These are phyloP conservation scores for Nymphicus hollandicus DNA, from an alignment of 2,113 vertebrate species.

Conservation along the genomic window DNA sequence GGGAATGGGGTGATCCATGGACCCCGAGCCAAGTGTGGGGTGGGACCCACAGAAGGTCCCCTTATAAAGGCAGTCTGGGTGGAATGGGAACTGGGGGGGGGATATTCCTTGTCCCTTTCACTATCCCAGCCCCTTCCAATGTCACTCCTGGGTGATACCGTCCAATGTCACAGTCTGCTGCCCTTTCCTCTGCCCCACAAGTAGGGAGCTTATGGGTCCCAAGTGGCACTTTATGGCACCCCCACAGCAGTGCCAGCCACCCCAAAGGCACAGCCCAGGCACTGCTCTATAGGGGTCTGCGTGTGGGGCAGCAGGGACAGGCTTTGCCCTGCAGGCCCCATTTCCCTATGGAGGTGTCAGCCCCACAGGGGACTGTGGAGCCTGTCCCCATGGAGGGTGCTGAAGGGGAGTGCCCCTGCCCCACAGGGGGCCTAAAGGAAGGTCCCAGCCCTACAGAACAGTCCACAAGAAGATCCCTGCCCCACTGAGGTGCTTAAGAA, in stretches of 20 bases:
- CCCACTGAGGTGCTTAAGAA: not conserved
- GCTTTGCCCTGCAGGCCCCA: not conserved
- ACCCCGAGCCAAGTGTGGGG: fast-evolving
- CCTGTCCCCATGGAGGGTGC: not conserved
- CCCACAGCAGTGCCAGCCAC: not conserved
- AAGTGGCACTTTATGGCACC: not conserved
- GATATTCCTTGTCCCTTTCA: not conserved
- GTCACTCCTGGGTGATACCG: not conserved
- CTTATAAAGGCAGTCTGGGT: fast-evolving
- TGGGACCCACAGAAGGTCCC: not conserved
- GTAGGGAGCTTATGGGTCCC: not conserved
- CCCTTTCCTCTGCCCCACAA: not conserved
- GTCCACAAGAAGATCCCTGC: no score
- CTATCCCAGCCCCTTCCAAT: not conserved
- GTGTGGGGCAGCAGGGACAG: not conserved
- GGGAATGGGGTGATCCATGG: not conserved
- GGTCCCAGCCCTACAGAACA: not conserved
- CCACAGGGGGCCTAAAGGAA: fast-evolving
- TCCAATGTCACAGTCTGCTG: not conserved
- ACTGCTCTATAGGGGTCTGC: not conserved
- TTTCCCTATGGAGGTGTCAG: not conserved
- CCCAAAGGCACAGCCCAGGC: not conserved
- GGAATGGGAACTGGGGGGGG: not conserved
- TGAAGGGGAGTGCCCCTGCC: not conserved
- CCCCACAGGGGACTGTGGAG: not conserved